Evolutionary conservation across 2,797 vertebrate species (phyloP).

Genomic region (Naso thynnoides): DNA sequence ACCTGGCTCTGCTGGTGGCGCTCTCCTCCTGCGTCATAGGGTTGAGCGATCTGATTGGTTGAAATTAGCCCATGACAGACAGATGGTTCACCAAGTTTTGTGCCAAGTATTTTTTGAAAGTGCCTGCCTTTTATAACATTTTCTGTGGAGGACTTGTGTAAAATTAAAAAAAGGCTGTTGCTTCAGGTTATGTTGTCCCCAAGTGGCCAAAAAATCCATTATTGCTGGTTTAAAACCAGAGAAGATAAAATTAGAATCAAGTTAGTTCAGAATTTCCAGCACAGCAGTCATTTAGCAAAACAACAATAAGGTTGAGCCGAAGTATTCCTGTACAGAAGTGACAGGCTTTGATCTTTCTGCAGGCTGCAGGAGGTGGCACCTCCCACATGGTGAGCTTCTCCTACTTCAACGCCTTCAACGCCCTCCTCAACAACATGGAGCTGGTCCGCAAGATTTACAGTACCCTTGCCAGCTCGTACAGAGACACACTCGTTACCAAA

Average conservation of each 20-base stretch:
- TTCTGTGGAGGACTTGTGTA: too few relatives aligned
- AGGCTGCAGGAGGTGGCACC: slow-evolving; percentile 95
- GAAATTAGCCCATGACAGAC: too few relatives aligned
- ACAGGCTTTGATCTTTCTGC: slow-evolving; percentile 46
- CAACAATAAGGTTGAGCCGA: neutral
- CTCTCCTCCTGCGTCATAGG: too few relatives aligned
- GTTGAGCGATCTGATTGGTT: too few relatives aligned
- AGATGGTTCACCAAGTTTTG: too few relatives aligned
- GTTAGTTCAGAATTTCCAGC: neutral
- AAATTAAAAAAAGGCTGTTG: too few relatives aligned
- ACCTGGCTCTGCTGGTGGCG: too few relatives aligned
- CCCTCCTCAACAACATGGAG: slow-evolving; percentile 98
- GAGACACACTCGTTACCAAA: slow-evolving; percentile 94
- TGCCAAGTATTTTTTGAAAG: too few relatives aligned
- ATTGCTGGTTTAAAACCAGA: neutral
- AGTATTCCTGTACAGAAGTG: slow-evolving; percentile 18
- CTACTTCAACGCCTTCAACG: slow-evolving; percentile 98
- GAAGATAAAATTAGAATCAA: neutral
- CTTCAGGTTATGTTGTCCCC: neutral
- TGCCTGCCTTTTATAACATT: too few relatives aligned
- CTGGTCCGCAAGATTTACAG: slow-evolving; percentile 97
- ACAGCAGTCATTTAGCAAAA: slow-evolving; percentile 5
- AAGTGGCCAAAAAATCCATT: neutral
- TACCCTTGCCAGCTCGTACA: slow-evolving; percentile 91
- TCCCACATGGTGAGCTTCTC: slow-evolving; percentile 99